Base-by-base conservation (phyloP, 2,797 vertebrate species). In the Gymnocypris eckloni region DNA sequence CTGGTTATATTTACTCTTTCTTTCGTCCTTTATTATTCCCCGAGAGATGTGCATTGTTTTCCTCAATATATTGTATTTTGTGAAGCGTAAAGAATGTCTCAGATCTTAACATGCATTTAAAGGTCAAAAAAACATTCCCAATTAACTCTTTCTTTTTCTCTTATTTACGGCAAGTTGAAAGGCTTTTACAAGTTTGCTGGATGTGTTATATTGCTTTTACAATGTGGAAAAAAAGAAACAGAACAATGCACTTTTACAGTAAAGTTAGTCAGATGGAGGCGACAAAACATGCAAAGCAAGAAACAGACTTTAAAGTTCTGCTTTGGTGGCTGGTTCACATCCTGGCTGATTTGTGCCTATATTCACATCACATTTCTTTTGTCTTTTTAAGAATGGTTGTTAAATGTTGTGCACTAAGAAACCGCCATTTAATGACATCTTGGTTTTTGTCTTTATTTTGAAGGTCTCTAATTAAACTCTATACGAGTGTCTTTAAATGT, bases 371-470 rank as follows among this genome's bases (percentile, higher is more conserved):
- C 91, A 85, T 91, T 89, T 90, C 89, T 89, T 90, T 91, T 89
- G 88, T 87, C 85, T 82, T 87, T 81, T 90, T 88, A 93, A 92
- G 90, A 92, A 93, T 91, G 91, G 91, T 92, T 91, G 92, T 94
- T 93, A 94, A 94, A 91, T 92, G 90, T 92, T 87, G 84, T 91
- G 73, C 90, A 92, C 92, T 90, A 81, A 90, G 90, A 91, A 92
- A 93, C 93, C 93, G 66, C 94, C 93, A 85, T 92, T 94, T 94
- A 87, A 92, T 93, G 92, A 93, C 92, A 92, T 92, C 93, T 92
- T 93, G 90, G 8, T 0, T 92, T 91, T 80, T 54, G 56, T 33
- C 39, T 72, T 78, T 84, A 77, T 87, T 90, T 90, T 89, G 88
- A 91, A 89, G 61, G 90, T 91, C 87, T 92, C 88, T 95, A 94